Evolutionary conservation across 2,113 vertebrate species (phyloP).

Genomic region (Oreocharis arfaki): DNA sequence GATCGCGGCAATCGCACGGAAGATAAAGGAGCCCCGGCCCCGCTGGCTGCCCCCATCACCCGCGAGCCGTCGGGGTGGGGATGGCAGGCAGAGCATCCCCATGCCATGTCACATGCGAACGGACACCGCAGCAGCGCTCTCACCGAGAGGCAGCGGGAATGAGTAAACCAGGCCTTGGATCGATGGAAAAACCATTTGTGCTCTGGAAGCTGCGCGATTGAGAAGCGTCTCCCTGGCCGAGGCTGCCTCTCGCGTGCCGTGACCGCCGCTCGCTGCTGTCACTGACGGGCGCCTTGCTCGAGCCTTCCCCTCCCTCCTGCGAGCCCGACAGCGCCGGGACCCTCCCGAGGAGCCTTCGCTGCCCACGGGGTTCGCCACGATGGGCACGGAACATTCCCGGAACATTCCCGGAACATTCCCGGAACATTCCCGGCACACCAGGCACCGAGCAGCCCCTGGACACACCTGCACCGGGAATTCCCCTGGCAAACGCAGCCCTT

Average conservation of each 20-base stretch:
- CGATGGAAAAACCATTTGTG: not conserved
- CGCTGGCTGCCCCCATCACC: not conserved
- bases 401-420: not conserved
- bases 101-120: no score
- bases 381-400: not conserved
- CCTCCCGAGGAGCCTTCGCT: not conserved
- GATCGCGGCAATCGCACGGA: rapidly evolving
- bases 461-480: rapidly evolving
- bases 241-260: not conserved
- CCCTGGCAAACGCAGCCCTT: not conserved
- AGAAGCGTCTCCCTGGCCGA: not conserved
- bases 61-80: rapidly evolving
- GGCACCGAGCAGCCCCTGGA: rapidly evolving
- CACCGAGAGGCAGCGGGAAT: not conserved
- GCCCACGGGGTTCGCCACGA: rapidly evolving
- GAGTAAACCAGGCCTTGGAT: not conserved
- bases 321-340: not conserved
- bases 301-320: not conserved
- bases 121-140: not conserved
- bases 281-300: not conserved
- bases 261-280: not conserved
- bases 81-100: not conserved
- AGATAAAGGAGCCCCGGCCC: rapidly evolving
- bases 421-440: not conserved
- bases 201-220: not conserved